Percentiles rank a stretch among this genome's conserved stretches.
Conservation (phyloP, 1,140 invertebrate species). For the Caenorhabditis briggsae region DNA sequence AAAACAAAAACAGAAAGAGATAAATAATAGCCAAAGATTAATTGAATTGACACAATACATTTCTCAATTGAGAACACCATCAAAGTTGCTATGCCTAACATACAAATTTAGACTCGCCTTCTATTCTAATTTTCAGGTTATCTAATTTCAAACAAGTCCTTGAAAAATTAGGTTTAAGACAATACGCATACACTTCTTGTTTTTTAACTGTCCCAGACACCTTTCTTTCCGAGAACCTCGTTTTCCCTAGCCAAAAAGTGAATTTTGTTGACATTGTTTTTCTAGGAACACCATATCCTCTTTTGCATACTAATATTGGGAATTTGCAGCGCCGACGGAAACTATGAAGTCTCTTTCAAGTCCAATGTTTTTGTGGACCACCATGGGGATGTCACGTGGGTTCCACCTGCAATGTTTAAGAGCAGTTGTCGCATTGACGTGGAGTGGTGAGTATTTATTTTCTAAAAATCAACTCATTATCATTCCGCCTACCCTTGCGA, state of each 20-base stretch:
- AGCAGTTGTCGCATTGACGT: conserved; percentile 93
- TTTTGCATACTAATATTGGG: conserved; percentile 3
- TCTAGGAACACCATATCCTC: not conserved
- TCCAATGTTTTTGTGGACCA: conserved; percentile 92
- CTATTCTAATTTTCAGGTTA: no score
- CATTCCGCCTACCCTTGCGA: not conserved
- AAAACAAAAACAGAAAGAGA: not conserved
- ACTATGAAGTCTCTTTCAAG: conserved; percentile 95
- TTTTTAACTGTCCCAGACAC: not conserved
- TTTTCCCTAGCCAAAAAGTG: no score
- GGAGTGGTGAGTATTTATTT: conserved; percentile 81
- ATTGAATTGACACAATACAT: no score
- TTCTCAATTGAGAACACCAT: no score
- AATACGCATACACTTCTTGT: no score
- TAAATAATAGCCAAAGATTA: no score
- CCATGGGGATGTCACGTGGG: conserved; percentile 84
- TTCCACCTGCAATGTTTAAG: conserved; percentile 98
- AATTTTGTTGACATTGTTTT: not conserved
- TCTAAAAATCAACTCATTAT: not conserved
- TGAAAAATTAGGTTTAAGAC: no score
- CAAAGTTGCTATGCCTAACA: no score
- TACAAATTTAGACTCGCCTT: no score
- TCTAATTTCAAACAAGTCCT: no score
- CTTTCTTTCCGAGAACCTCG: not conserved
- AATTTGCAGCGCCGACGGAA: conserved; percentile 88